Evolutionary conservation across 2,797 vertebrate genomes (phyloP).

Genomic region (Scolopax bukidnonensis): DNA sequence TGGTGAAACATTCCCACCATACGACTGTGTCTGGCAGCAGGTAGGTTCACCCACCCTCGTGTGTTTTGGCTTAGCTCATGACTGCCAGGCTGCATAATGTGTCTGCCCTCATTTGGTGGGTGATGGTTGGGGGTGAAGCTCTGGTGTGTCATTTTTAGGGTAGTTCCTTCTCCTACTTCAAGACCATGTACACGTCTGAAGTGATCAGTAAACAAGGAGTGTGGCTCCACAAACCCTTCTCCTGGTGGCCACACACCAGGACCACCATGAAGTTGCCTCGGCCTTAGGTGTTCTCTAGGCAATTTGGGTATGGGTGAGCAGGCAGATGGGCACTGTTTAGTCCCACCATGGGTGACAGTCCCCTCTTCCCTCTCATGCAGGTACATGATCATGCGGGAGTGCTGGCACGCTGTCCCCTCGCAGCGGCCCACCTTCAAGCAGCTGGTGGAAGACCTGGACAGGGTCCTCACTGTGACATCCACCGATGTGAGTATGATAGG

Average conservation of each 20-base stretch:
- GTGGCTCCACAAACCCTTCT: neutral
- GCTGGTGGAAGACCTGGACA: constrained; percentile 96
- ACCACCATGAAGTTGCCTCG: neutral
- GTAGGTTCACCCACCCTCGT: neutral
- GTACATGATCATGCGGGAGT: constrained; percentile 99
- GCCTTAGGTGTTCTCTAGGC: neutral
- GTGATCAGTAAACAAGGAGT: neutral
- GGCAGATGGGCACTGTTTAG: fast-evolving
- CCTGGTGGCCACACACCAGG: neutral
- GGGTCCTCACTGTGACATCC: constrained; percentile 92
- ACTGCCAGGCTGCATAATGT: fast-evolving
- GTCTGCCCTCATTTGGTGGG: fast-evolving
- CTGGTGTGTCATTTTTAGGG: neutral
- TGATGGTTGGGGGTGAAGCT: neutral
- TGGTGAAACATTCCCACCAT: fast-evolving
- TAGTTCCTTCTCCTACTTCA: neutral
- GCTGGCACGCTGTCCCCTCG: constrained; percentile 94
- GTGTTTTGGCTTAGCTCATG: neutral
- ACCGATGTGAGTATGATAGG: constrained; percentile 86
- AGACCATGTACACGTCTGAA: fast-evolving
- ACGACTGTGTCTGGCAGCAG: neutral
- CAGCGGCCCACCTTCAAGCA: constrained; percentile 98
- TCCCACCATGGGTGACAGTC: neutral
- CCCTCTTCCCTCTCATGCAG: constrained; percentile 60
- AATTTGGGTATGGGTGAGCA: neutral